These are phyloP conservation scores for Drosophila buzzatii DNA, from an alignment of 2,888 invertebrate genomes.

Conservation along the genomic window DNA sequence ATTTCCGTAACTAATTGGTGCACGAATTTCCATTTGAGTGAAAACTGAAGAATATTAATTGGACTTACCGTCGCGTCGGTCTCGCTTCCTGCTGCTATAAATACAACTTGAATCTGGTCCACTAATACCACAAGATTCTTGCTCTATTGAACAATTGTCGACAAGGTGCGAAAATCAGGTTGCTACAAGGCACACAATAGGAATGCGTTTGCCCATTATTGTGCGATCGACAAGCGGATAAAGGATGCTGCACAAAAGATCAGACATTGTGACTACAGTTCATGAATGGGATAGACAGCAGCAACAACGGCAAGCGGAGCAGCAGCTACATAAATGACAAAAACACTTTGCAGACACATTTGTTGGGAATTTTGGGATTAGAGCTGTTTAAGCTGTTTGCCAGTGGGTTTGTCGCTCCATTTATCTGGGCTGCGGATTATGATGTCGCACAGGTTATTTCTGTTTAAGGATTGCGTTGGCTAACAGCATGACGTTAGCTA, in stretches of 20 bases:
- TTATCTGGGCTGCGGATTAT: conserved; percentile 59
- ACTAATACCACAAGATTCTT: conserved; percentile 34
- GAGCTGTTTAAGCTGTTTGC: conserved; percentile 71
- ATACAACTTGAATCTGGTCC: conserved; percentile 19
- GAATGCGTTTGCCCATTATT: conserved; percentile 66
- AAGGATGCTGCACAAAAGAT: conserved; percentile 40
- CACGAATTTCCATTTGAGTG: conserved; percentile 19
- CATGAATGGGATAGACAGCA: conserved; percentile 56
- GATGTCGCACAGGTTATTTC: conserved; percentile 46
- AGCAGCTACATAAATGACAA: conserved; percentile 21
- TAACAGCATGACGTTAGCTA: conserved; percentile 55
- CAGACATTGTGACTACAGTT: conserved; percentile 44
- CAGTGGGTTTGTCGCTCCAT: conserved; percentile 66
- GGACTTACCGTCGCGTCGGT: conserved; percentile 6
- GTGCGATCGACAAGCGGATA: conserved; percentile 74
- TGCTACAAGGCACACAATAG: conserved; percentile 27
- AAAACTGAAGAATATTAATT: conserved; percentile 55
- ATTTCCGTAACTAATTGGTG: conserved; percentile 60
- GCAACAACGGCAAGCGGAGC: neutral
- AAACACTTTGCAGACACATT: conserved; percentile 65
- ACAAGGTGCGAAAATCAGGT: conserved; percentile 75
- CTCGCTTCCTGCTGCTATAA: conserved; percentile 12
- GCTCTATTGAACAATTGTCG: conserved; percentile 53
- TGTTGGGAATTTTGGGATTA: conserved; percentile 73
- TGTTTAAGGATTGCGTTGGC: conserved; percentile 28